phyloP scores from a whole-genome alignment of 1,140 invertebrate species.

The Calephelis virginiensis region DNA sequence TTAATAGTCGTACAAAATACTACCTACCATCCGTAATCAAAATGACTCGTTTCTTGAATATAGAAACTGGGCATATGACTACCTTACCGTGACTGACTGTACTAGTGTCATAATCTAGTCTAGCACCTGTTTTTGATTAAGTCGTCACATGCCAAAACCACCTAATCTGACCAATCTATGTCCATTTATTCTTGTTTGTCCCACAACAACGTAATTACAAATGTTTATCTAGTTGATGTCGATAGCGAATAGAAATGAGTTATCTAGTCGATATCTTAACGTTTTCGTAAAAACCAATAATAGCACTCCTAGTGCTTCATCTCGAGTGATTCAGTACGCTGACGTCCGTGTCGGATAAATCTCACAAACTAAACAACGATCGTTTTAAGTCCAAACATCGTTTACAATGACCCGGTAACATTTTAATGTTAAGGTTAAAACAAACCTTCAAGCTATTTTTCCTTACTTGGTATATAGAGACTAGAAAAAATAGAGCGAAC shows the following conservation, averaged over 20 bases:
- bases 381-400: constrained; percentile 1
- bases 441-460: too few species aligned
- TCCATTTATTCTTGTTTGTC: neutral
- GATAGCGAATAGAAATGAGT: neutral
- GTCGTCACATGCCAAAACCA: too few species aligned
- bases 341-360: constrained; percentile 22
- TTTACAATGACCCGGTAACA: constrained; percentile 7
- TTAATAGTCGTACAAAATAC: too few species aligned
- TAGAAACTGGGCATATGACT: too few species aligned
- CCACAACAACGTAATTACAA: too few species aligned
- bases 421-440: constrained; percentile 12
- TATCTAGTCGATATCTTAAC: neutral
- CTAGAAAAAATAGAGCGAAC: too few species aligned
- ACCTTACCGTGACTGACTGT: too few species aligned
- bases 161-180: neutral
- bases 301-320: constrained; percentile 5
- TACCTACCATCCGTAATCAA: too few species aligned
- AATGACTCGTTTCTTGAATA: too few species aligned
- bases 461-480: too few species aligned
- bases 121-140: too few species aligned
- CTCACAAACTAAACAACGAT: constrained; percentile 18
- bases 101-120: too few species aligned
- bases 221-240: neutral
- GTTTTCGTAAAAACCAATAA: neutral
- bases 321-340: constrained; percentile 19